Evolutionary conservation across 2,797 vertebrate species (phyloP).

Genomic region (Manis pentadactyla): DNA sequence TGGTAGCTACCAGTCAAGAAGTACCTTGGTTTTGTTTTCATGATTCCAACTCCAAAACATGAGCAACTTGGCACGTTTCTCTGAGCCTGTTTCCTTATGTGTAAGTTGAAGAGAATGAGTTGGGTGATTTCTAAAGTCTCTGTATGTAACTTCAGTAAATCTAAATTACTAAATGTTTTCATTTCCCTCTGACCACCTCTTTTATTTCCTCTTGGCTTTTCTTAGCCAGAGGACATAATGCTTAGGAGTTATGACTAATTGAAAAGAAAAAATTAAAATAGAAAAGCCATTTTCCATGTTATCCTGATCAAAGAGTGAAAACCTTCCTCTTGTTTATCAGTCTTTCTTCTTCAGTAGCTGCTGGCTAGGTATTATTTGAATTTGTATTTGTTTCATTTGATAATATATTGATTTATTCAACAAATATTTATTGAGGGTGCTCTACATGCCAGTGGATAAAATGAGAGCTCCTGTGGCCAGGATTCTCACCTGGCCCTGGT

Average conservation of each 20-base stretch:
- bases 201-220: slow-evolving; percentile 38
- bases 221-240: background rate
- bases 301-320: slow-evolving; percentile 31
- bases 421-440: slow-evolving; percentile 42
- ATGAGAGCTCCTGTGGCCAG: no score
- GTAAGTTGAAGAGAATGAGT: background rate
- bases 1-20: background rate
- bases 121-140: slow-evolving; percentile 11
- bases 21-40: slow-evolving; percentile 9
- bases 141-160: background rate
- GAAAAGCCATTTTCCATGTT: slow-evolving; percentile 2
- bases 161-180: slow-evolving; percentile 36
- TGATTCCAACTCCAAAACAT: background rate
- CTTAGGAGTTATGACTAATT: background rate
- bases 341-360: background rate
- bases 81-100: slow-evolving; percentile 30
- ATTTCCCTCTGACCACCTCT: background rate
- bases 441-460: background rate
- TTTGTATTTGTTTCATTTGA: slow-evolving; percentile 11
- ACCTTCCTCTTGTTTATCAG: background rate
- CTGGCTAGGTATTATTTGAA: slow-evolving; percentile 24
- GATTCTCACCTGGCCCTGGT: no score
- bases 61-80: background rate
- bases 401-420: slow-evolving; percentile 53
- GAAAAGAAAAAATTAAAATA: slow-evolving; percentile 6